A percentile compares a stretch with the other conserved stretches of the same genome.
phyloP scores from a whole-genome alignment of 2,113 vertebrate species.

The Tupaia chinensis region DNA sequence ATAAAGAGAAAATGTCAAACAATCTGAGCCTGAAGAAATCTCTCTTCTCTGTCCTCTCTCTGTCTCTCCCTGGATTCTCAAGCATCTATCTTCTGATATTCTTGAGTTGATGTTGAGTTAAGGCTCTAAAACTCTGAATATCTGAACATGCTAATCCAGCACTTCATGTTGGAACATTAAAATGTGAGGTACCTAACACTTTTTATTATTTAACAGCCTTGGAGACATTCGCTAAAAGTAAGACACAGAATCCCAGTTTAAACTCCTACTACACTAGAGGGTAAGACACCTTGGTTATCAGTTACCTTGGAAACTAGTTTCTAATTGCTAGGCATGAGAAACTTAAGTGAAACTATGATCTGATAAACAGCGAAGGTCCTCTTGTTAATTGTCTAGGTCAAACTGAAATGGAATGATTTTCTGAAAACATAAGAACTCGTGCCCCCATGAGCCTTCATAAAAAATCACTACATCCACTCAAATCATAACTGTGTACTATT shows the following conservation, averaged over 20 bases:
- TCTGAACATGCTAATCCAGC: neutral
- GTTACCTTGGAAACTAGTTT: slow-evolving; percentile 74
- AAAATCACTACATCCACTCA: slow-evolving; percentile 52
- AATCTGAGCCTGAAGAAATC: neutral
- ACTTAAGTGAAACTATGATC: slow-evolving; percentile 59
- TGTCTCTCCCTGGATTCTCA: neutral
- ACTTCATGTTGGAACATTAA: neutral
- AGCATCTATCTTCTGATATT: neutral
- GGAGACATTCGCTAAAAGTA: slow-evolving; percentile 37
- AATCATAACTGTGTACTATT: slow-evolving; percentile 20
- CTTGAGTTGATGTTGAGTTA: neutral
- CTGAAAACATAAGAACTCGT: slow-evolving; percentile 47
- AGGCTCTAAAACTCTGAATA: neutral
- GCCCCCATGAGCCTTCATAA: neutral
- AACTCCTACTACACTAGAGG: slow-evolving; percentile 46
- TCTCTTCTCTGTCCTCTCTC: too few species aligned
- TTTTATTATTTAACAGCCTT: slow-evolving; percentile 30
- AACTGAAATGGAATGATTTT: slow-evolving; percentile 57
- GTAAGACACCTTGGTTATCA: slow-evolving; percentile 35
- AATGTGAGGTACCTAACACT: neutral
- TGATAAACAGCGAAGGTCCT: slow-evolving; percentile 60
- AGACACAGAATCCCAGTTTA: slow-evolving; percentile 27
- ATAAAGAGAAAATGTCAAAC: slow-evolving; percentile 11
- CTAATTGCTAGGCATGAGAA: slow-evolving; percentile 64
- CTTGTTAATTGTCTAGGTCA: slow-evolving; percentile 71